Evolutionary conservation across 2,888 invertebrate genomes (phyloP).

Genomic region (Smittia sp.): DNA sequence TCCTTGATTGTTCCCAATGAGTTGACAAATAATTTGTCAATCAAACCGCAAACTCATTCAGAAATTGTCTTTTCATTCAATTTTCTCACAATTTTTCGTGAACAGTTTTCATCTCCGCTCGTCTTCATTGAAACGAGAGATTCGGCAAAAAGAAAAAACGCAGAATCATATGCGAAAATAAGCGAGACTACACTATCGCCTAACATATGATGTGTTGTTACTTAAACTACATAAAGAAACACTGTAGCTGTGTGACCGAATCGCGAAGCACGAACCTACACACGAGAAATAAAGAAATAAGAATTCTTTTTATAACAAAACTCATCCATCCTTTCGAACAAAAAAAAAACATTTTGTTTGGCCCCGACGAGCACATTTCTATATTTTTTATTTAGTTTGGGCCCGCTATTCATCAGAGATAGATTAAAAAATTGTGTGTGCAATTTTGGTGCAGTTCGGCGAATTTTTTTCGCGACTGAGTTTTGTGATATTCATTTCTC

Average conservation of each 20-base stretch:
- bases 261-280: slow-evolving; percentile 27
- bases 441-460: background rate
- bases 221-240: slow-evolving; percentile 34
- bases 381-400: slow-evolving; percentile 42
- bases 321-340: slow-evolving; percentile 35
- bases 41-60: too few relatives aligned
- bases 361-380: slow-evolving; percentile 30
- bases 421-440: slow-evolving; percentile 31
- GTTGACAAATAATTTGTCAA: too few relatives aligned
- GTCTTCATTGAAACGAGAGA: background rate
- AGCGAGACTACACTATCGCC: slow-evolving; percentile 26
- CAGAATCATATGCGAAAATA: slow-evolving; percentile 21
- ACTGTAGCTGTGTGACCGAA: slow-evolving; percentile 11
- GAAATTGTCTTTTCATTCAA: too few relatives aligned
- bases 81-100: too few relatives aligned
- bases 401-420: slow-evolving; percentile 43
- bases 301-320: slow-evolving; percentile 41
- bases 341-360: slow-evolving; percentile 29
- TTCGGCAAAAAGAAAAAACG: background rate
- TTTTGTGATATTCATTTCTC: slow-evolving; percentile 2
- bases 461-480: background rate
- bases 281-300: slow-evolving; percentile 25
- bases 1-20: too few relatives aligned
- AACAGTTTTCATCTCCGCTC: too few relatives aligned
- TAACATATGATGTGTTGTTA: slow-evolving; percentile 34